Conservation (phyloP, 2,888 invertebrate species). For the Augochlorella aurata region DNA sequence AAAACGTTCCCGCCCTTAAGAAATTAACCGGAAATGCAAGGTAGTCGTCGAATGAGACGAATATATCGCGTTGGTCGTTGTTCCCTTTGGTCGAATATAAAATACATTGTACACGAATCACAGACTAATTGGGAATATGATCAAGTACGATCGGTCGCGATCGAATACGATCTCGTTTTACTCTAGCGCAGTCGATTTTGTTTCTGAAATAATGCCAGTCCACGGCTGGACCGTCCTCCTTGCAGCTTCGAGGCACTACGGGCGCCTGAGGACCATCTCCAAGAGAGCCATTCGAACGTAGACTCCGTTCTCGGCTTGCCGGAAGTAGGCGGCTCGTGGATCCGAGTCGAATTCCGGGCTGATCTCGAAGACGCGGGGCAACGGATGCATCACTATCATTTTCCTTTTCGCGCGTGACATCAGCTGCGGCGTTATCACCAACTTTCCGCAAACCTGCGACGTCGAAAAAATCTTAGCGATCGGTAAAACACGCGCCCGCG, state of each 20-base stretch:
- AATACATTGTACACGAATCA: conserved; percentile 36
- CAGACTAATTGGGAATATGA: conserved; percentile 44
- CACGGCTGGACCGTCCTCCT: not conserved
- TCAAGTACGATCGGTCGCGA: not conserved
- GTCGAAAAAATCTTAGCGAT: not conserved
- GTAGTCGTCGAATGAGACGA: not conserved
- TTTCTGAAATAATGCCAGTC: not conserved
- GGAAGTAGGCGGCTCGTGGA: conserved; percentile 98
- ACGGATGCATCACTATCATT: conserved; percentile 98
- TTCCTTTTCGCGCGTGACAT: conserved; percentile 97
- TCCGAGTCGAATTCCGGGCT: conserved; percentile 97
- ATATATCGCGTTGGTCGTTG: not conserved
- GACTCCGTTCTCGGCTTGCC: conserved; percentile 99
- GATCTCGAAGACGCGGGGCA: conserved; percentile 97
- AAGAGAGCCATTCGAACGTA: conserved; percentile 99
- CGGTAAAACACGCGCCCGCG: too few species aligned
- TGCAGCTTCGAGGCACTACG: conserved; percentile 30
- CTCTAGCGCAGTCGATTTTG: not conserved
- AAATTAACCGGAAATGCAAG: too few species aligned
- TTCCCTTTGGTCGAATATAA: not conserved
- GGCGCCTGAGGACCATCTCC: conserved; percentile 91
- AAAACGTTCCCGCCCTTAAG: too few species aligned
- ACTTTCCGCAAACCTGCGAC: conserved; percentile 91
- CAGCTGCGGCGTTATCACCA: conserved; percentile 95
- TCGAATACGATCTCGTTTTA: not conserved